Evolutionary conservation across 2,797 vertebrate species (phyloP).

Genomic region (Muscicapa comitata): DNA sequence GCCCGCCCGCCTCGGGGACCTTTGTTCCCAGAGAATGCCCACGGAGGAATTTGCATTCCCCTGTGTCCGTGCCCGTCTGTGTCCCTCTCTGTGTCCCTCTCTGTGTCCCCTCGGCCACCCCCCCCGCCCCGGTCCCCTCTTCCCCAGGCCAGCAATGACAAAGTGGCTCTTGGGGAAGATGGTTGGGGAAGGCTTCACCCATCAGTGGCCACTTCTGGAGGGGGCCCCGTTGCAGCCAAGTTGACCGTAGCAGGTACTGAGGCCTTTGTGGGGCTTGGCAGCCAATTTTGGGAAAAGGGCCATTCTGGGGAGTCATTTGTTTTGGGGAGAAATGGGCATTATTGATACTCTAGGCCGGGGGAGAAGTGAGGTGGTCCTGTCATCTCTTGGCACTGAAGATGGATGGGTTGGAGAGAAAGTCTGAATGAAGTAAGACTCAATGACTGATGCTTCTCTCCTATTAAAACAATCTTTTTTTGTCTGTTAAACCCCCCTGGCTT

Average conservation of each 20-base stretch:
- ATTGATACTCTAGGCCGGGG: slow-evolving; percentile 44
- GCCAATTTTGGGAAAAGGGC: slow-evolving; percentile 47
- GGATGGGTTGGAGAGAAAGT: slow-evolving; percentile 88
- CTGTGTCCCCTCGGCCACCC: background rate
- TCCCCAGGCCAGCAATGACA: background rate
- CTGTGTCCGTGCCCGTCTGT: background rate
- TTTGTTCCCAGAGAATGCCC: slow-evolving; percentile 62
- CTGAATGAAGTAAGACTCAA: slow-evolving; percentile 95
- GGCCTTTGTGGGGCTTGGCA: slow-evolving; percentile 41
- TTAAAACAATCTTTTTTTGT: slow-evolving; percentile 89
- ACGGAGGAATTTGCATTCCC: slow-evolving; percentile 42
- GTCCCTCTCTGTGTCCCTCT: background rate
- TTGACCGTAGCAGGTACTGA: background rate
- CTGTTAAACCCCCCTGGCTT: slow-evolving; percentile 74
- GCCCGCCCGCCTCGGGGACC: slow-evolving; percentile 55
- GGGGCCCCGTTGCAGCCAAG: background rate
- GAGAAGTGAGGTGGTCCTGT: slow-evolving; percentile 80
- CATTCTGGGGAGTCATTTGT: slow-evolving; percentile 45
- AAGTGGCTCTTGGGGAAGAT: slow-evolving; percentile 30
- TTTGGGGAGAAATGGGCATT: slow-evolving; percentile 57
- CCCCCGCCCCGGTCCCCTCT: background rate
- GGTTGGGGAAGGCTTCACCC: slow-evolving; percentile 44
- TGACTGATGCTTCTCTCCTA: slow-evolving; percentile 96
- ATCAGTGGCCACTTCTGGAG: slow-evolving; percentile 10
- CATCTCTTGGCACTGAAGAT: slow-evolving; percentile 91